phyloP scores from a whole-genome alignment of 2,888 invertebrate species.

The Drosophila aldrichi region DNA sequence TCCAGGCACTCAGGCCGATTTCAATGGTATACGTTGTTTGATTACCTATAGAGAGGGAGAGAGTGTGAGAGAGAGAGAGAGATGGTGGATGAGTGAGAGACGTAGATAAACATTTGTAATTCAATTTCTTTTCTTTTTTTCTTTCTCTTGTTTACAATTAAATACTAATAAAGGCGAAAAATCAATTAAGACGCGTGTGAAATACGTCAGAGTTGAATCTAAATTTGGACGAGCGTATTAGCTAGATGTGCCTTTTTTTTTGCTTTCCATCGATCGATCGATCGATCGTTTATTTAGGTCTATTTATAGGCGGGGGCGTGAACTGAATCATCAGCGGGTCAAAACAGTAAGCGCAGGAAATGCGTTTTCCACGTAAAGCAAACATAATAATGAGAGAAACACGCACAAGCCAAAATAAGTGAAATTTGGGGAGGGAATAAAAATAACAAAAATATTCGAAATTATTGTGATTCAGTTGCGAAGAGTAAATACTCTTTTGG shows the following conservation, averaged over 20 bases:
- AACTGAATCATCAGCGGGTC: conserved; percentile 63
- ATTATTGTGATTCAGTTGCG: neutral
- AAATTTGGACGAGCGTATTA: conserved; percentile 57
- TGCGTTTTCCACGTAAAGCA: conserved; percentile 57
- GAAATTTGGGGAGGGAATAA: conserved; percentile 9
- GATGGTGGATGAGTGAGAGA: neutral
- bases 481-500: neutral
- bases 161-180: conserved; percentile 69
- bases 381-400: conserved; percentile 50
- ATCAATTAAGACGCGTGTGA: conserved; percentile 74
- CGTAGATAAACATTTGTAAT: conserved; percentile 56
- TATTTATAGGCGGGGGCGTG: conserved; percentile 46
- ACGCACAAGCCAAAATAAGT: conserved; percentile 33
- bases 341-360: conserved; percentile 60
- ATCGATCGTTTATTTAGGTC: conserved; percentile 5
- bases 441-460: conserved; percentile 1
- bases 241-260: conserved; percentile 41
- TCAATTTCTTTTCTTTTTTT: conserved; percentile 6
- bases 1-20: conserved; percentile 56
- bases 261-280: conserved; percentile 41
- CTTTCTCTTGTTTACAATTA: conserved; percentile 69
- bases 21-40: conserved; percentile 81
- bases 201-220: conserved; percentile 71
- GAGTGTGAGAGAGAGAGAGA: neutral
- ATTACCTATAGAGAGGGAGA: conserved; percentile 72